Evolutionary conservation across 2,888 invertebrate species (phyloP).

Genomic region (Idaea aversata): DNA sequence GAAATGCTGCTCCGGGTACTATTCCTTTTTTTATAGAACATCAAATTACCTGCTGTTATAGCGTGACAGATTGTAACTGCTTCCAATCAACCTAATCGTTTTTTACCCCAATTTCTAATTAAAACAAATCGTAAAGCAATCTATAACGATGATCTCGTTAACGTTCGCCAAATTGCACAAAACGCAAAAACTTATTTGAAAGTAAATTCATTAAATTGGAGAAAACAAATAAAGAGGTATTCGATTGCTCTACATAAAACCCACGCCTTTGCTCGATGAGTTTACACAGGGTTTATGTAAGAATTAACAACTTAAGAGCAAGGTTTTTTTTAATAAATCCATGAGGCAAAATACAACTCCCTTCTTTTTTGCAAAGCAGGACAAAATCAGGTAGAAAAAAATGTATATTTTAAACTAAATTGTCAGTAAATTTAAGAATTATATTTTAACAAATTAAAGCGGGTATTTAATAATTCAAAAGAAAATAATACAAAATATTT

Average conservation of each 20-base stretch:
- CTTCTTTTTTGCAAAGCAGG: too few relatives aligned
- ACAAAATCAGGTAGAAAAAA: too few relatives aligned
- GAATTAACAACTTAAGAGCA: background rate
- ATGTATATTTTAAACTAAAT: too few relatives aligned
- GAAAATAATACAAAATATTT: too few relatives aligned
- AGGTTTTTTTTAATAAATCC: background rate
- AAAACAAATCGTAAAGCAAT: background rate
- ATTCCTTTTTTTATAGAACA: background rate
- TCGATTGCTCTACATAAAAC: constrained; percentile 14
- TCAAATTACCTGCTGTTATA: background rate
- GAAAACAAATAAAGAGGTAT: constrained; percentile 18
- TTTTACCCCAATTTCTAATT: background rate
- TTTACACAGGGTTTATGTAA: background rate
- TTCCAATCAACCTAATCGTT: background rate
- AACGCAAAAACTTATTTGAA: constrained; percentile 1
- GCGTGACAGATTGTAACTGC: background rate
- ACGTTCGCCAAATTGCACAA: constrained; percentile 8
- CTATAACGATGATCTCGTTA: constrained; percentile 9
- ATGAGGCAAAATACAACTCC: too few relatives aligned
- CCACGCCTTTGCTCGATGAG: constrained; percentile 8
- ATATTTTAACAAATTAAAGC: too few relatives aligned
- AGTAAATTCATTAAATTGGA: constrained; percentile 11
- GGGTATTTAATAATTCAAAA: too few relatives aligned
- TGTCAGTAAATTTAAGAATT: too few relatives aligned
- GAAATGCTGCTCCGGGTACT: background rate